These are phyloP conservation scores for Ploceus nigricollis DNA, from an alignment of 2,113 vertebrate species.

Conservation along the genomic window DNA sequence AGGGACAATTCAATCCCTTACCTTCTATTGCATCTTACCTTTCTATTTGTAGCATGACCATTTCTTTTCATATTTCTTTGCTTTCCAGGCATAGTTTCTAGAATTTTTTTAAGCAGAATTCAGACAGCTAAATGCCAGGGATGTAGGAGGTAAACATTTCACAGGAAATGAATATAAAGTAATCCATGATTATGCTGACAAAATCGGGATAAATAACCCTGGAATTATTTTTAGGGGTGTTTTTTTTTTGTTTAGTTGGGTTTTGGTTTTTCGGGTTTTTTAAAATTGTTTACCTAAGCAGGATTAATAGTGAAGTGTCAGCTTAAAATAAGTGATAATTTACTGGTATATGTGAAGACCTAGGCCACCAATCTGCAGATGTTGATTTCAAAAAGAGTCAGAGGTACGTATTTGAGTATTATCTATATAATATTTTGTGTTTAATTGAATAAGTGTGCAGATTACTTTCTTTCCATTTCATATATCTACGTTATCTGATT, in stretches of 20 bases:
- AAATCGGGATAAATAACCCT: not conserved
- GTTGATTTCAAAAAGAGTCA: not conserved
- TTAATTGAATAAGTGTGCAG: not conserved
- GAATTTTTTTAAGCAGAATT: not conserved
- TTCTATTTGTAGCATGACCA: not conserved
- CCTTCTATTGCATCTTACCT: not conserved
- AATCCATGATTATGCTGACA: not conserved
- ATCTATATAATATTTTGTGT: not conserved
- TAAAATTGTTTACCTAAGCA: not conserved
- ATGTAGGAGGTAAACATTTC: not conserved
- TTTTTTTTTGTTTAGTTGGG: not conserved
- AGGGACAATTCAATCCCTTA: not conserved
- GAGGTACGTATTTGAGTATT: not conserved
- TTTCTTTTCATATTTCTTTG: not conserved
- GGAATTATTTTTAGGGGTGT: not conserved
- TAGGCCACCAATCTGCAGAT: not conserved
- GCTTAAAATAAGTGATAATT: not conserved
- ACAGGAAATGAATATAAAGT: not conserved
- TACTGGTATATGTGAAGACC: not conserved
- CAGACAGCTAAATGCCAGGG: not conserved
- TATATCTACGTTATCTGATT: not conserved
- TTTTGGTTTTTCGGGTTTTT: accelerated
- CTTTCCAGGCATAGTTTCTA: not conserved
- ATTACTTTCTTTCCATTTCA: not conserved
- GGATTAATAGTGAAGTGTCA: not conserved